These are phyloP conservation scores for Tragelaphus imberbis DNA, from an alignment of 2,113 vertebrate genomes.

Conservation along the genomic window DNA sequence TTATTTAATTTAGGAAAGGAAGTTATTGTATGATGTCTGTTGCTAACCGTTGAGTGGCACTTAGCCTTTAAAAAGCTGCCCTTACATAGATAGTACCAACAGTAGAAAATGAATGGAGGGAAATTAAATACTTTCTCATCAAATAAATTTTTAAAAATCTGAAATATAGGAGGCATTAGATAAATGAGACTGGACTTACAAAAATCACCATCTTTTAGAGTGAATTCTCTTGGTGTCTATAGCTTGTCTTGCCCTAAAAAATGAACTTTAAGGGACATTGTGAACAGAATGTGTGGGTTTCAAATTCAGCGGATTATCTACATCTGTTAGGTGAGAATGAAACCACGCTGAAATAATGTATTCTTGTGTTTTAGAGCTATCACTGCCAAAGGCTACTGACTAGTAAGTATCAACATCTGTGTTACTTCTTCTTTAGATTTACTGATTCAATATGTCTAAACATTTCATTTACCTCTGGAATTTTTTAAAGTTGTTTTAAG, in stretches of 20 bases:
- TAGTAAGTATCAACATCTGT: constrained; percentile 85
- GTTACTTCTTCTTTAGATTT: constrained; percentile 79
- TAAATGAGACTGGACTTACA: not conserved
- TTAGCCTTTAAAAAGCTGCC: constrained; percentile 37
- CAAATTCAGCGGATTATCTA: constrained; percentile 82
- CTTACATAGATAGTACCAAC: not conserved
- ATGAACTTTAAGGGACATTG: constrained; percentile 64
- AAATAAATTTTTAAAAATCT: constrained; percentile 25
- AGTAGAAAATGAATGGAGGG: not conserved
- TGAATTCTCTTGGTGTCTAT: constrained; percentile 61
- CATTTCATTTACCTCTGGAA: constrained; percentile 78
- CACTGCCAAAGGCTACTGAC: constrained; percentile 86
- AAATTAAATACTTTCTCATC: constrained; percentile 29
- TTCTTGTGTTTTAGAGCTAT: constrained; percentile 82
- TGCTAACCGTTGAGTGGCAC: constrained; percentile 17
- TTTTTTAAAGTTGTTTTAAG: constrained; percentile 76
- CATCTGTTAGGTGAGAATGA: constrained; percentile 86
- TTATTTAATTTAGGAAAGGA: constrained; percentile 46
- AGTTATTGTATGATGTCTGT: constrained; percentile 16
- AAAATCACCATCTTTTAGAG: constrained; percentile 34
- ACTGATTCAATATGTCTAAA: constrained; percentile 83
- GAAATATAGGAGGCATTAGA: constrained; percentile 27
- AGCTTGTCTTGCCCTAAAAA: constrained; percentile 53
- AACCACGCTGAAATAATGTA: constrained; percentile 80
- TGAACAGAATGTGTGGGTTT: constrained; percentile 72